Conservation (phyloP, 2,888 invertebrate genomes). For the Lycocerus yunnanus region DNA sequence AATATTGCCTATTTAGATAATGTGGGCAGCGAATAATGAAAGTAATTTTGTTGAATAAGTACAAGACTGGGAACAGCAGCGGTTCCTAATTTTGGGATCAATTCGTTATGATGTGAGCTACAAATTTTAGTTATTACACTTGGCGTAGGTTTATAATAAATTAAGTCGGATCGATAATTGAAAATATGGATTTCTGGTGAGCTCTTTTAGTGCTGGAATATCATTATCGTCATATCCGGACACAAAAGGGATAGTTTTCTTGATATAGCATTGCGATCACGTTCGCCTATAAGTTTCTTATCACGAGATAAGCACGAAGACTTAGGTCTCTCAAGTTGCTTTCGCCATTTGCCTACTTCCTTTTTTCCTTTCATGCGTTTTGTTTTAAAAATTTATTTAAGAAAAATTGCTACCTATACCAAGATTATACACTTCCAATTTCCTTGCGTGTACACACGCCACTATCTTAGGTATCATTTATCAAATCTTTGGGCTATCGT, state of each 20-base stretch:
- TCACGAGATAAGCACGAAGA: slow-evolving; percentile 28
- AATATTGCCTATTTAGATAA: slow-evolving; percentile 7
- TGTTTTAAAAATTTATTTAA: not conserved
- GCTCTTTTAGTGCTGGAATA: slow-evolving; percentile 22
- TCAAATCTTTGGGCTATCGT: slow-evolving; percentile 28
- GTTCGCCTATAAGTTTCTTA: slow-evolving; percentile 29
- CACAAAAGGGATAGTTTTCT: slow-evolving; percentile 27
- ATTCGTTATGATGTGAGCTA: slow-evolving; percentile 16
- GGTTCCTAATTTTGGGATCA: slow-evolving; percentile 8
- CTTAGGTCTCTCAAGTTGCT: slow-evolving; percentile 23
- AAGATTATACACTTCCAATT: not conserved
- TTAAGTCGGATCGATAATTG: slow-evolving; percentile 20
- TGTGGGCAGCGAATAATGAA: slow-evolving; percentile 5
- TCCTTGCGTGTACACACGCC: slow-evolving; percentile 15
- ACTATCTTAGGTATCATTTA: slow-evolving; percentile 26
- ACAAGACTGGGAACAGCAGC: slow-evolving; percentile 5
- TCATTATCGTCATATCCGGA: slow-evolving; percentile 24
- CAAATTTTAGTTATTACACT: slow-evolving; percentile 16
- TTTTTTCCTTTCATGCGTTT: not conserved
- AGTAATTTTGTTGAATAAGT: slow-evolving; percentile 6
- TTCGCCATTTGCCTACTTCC: slow-evolving; percentile 24
- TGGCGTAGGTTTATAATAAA: slow-evolving; percentile 5
- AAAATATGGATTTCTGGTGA: slow-evolving; percentile 24
- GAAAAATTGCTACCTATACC: not conserved
- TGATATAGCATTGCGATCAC: slow-evolving; percentile 24